Evolutionary conservation across 2,113 vertebrate species (phyloP), one percentile per base, ranked within the genome.

Genomic region (Takifugu flavidus): DNA sequence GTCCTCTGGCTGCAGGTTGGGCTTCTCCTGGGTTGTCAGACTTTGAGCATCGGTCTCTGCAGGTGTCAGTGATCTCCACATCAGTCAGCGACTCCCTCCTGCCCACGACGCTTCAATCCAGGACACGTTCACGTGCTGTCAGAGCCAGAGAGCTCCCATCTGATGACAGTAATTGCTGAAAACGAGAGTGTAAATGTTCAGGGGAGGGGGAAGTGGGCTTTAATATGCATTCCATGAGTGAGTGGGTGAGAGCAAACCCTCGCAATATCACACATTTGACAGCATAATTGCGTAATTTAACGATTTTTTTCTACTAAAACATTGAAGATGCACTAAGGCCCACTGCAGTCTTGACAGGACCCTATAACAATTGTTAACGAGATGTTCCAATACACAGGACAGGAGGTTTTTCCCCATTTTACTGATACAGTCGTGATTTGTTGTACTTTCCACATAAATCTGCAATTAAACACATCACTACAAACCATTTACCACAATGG

Each of bases 21-120:
- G 46, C 69, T 74, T 68, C 61, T 79, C 72, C 77, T 55, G 51
- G 52, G 27, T 70, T 86, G 83, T 85, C 77, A 59, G 74, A 78
- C 77, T 77, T 79, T 82, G 43, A 87, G 83, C 82, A 88, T 91
- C 83, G 86, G 72, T 89, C 83, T 86, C 34, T 20, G 56, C n/a
- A 65, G 77, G 74, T 1, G 2, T 44, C 52, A 61, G 44, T 49
- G 61, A 58, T 66, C 49, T 74, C 47, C 56, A 70, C 76, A 83
- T 83, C 80, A 82, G 62, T 82, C 76, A 75, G 70, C 66, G 67
- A 59, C 52, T 62, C 54, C 77, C 79, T 77, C 56, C 64, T 77
- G 76, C 72, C 68, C 60, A 62, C 57, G 66, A 65, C 77, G 69
- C 83, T 81, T 67, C 72, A 67, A 62, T 65, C 72, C 64, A 82